Percentiles rank a stretch among this genome's conserved stretches.
These are phyloP conservation scores for Tangara arthus DNA, from an alignment of 2,797 vertebrate species.

Conservation along the genomic window DNA sequence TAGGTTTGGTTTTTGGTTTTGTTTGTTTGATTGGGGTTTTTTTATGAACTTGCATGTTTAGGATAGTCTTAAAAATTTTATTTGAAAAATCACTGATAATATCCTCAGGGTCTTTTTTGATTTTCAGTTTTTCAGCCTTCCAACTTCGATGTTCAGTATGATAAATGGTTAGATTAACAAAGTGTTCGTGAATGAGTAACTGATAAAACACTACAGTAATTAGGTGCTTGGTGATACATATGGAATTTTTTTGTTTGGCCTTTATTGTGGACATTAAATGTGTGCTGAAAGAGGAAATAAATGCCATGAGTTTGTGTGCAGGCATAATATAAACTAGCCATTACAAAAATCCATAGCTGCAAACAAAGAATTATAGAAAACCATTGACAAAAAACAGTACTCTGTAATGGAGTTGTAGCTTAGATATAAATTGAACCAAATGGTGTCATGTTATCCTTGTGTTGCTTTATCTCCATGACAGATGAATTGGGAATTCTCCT, in stretches of 20 bases:
- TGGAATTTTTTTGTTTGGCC: constrained; percentile 29
- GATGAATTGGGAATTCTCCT: not conserved
- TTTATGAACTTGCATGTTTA: not conserved
- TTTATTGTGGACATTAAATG: constrained; percentile 32
- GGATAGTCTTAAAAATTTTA: not conserved
- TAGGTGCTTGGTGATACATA: not conserved
- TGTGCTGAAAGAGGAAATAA: constrained; percentile 23
- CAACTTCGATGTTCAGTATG: not conserved
- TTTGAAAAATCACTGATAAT: not conserved
- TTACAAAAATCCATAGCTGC: not conserved
- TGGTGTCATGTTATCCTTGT: not conserved
- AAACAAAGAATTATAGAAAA: constrained; percentile 36
- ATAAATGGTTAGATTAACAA: not conserved
- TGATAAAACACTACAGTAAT: constrained; percentile 18
- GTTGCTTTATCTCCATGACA: not conserved
- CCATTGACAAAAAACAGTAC: not conserved
- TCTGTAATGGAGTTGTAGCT: not conserved
- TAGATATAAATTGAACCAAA: not conserved
- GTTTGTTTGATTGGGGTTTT: rapidly evolving
- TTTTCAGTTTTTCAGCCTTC: not conserved
- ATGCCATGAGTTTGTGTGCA: not conserved
- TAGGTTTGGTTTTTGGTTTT: rapidly evolving
- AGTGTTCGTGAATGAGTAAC: not conserved
- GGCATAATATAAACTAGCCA: constrained; percentile 9
- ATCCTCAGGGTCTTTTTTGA: not conserved